phyloP scores from a whole-genome alignment of 2,888 invertebrate genomes.

The Papilio protenor region DNA sequence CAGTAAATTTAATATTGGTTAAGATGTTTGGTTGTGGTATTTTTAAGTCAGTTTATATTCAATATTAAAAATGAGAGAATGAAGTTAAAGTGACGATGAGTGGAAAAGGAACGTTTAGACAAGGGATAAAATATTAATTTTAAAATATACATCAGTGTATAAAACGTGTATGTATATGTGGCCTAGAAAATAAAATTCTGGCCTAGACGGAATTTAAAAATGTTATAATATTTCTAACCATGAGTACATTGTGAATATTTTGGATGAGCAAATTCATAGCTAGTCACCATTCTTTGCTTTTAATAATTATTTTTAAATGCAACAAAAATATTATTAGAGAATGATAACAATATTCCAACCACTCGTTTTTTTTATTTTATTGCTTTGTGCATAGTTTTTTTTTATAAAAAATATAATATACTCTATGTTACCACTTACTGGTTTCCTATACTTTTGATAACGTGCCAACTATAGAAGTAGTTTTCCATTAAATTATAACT shows the following conservation, averaged over 20 bases:
- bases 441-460: slow-evolving; percentile 15
- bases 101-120: not conserved
- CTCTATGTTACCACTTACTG: not conserved
- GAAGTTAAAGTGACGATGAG: not conserved
- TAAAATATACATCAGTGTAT: not conserved
- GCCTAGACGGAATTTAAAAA: not conserved
- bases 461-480: slow-evolving; percentile 37
- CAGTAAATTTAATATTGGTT: not conserved
- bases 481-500: slow-evolving; percentile 27
- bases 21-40: slow-evolving; percentile 20
- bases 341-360: not conserved
- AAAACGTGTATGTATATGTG: not conserved
- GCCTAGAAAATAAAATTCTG: not conserved
- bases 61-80: not conserved
- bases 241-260: not conserved
- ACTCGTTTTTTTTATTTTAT: not conserved
- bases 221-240: not conserved
- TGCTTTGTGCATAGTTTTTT: not conserved
- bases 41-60: not conserved
- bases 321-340: not conserved
- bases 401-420: not conserved
- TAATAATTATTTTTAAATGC: not conserved
- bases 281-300: not conserved
- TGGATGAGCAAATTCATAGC: not conserved
- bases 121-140: not conserved